phyloP scores from a whole-genome alignment of 2,797 vertebrate species.

The Parauchenoglanis punctatus region DNA sequence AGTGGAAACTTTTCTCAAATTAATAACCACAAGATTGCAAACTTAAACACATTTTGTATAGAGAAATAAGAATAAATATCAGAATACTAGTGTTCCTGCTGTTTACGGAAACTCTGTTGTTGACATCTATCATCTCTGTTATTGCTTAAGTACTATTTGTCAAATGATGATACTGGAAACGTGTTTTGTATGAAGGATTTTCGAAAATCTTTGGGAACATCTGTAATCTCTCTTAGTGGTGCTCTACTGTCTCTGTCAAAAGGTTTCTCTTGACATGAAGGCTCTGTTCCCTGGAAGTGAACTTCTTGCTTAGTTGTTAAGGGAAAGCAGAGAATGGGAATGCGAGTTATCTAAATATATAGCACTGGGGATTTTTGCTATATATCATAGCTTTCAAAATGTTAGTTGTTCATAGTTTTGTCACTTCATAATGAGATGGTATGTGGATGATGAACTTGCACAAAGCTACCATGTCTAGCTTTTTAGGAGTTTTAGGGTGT shows the following conservation, averaged over 20 bases:
- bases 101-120: not conserved
- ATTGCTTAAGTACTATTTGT: not conserved
- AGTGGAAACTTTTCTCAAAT: not conserved
- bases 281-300: not conserved
- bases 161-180: not conserved
- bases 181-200: not conserved
- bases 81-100: not conserved
- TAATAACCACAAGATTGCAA: not conserved
- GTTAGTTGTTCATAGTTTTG: not conserved
- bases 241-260: not conserved
- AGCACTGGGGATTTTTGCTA: not conserved
- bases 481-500: constrained; percentile 8
- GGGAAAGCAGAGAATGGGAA: not conserved
- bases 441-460: not conserved
- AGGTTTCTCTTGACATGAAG: not conserved
- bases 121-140: not conserved
- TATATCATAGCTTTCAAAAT: not conserved
- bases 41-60: not conserved
- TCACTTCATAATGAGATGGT: not conserved
- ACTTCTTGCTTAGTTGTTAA: not conserved
- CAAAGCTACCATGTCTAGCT: constrained; percentile 7
- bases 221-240: too few species aligned
- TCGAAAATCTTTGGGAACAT: too few species aligned
- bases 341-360: not conserved
- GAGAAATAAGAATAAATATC: not conserved